Evolutionary conservation across 2,113 vertebrate genomes (phyloP).

Genomic region (Mirza zaza): DNA sequence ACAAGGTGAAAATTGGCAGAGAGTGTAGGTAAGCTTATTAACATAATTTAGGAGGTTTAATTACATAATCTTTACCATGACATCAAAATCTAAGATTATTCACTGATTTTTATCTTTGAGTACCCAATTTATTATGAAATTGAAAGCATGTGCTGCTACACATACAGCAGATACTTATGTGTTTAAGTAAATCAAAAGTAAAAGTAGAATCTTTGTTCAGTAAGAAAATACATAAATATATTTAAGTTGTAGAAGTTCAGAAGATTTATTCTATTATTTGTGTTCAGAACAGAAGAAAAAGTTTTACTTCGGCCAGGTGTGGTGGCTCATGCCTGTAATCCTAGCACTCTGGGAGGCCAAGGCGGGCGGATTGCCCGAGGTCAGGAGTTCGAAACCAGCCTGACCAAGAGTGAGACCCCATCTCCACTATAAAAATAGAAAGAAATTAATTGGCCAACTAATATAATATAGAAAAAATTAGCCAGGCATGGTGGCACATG

Average conservation of each 20-base stretch:
- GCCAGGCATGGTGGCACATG: no score
- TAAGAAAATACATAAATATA: background rate
- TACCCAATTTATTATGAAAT: background rate
- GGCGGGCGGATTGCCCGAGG: no score
- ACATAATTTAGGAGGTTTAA: constrained; percentile 43
- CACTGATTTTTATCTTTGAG: constrained; percentile 36
- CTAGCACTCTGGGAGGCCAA: no score
- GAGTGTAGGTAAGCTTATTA: background rate
- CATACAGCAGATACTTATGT: background rate
- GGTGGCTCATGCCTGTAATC: no score
- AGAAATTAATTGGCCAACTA: no score
- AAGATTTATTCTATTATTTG: background rate
- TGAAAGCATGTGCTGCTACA: background rate
- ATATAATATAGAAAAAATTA: no score
- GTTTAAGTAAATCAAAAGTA: background rate
- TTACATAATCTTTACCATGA: background rate
- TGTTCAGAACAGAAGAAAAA: background rate
- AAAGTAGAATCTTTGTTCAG: background rate
- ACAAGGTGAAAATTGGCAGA: background rate
- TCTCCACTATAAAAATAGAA: no score
- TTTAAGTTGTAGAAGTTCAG: background rate
- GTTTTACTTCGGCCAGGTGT: background rate
- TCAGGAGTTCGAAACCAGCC: no score
- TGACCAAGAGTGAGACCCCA: no score
- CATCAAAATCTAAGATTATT: constrained; percentile 6